phyloP scores from a whole-genome alignment of 2,888 invertebrate genomes.

The Stramonita haemastoma region DNA sequence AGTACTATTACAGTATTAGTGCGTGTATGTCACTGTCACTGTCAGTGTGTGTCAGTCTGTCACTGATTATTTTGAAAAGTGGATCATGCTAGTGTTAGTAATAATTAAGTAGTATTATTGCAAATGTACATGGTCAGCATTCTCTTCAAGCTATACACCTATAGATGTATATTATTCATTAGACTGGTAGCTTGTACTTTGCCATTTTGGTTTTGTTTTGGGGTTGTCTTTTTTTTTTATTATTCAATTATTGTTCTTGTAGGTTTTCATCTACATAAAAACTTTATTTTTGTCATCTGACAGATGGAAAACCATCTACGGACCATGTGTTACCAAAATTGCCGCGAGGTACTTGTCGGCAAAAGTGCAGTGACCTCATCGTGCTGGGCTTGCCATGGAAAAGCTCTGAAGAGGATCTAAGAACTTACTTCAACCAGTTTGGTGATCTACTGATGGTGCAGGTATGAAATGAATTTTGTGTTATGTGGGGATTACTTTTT shows the following conservation, averaged over 20 bases:
- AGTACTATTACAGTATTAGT: too few species aligned
- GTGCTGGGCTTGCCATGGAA: constrained; percentile 99
- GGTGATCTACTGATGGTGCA: constrained; percentile 99
- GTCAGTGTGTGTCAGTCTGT: too few species aligned
- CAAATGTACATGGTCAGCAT: not conserved
- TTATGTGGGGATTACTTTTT: too few species aligned
- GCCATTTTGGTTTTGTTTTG: not conserved
- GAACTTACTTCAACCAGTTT: constrained; percentile 97
- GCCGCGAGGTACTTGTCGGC: constrained; percentile 85
- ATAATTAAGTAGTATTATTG: too few species aligned
- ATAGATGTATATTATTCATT: not conserved
- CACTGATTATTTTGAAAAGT: too few species aligned
- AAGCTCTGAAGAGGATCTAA: constrained; percentile 95
- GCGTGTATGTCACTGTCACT: too few species aligned
- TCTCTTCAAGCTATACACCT: not conserved
- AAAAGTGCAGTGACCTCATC: constrained; percentile 92
- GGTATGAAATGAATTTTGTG: constrained; percentile 77
- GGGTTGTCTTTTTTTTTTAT: too few species aligned
- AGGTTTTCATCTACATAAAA: not conserved
- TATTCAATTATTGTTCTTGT: too few species aligned
- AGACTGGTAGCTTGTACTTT: too few species aligned
- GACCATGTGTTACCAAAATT: constrained; percentile 85
- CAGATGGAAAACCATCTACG: constrained; percentile 89
- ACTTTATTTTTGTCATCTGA: not conserved
- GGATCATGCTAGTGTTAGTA: too few species aligned